phyloP scores from a whole-genome alignment of 92 coral and sea anemone species.

The Palythoa caribaeorum region DNA sequence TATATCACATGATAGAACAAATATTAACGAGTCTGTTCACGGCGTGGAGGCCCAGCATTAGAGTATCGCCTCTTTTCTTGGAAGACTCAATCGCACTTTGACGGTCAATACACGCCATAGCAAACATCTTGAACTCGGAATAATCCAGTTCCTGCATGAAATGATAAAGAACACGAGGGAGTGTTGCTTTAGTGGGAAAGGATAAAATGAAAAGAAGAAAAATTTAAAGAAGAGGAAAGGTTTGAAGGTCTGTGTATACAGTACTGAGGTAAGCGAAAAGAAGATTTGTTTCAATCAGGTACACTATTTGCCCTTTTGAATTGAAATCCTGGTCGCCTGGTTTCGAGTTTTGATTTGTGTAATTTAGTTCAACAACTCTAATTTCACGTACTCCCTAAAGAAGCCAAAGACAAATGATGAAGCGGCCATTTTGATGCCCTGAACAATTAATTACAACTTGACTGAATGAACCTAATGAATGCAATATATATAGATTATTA shows the following conservation, averaged over 20 bases:
- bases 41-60: not conserved
- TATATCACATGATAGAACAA: conserved; percentile 8
- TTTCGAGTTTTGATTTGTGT: too few relatives aligned
- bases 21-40: conserved; percentile 9
- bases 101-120: conserved; percentile 99
- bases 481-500: too few relatives aligned
- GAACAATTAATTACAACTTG: too few relatives aligned
- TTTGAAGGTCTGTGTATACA: not conserved
- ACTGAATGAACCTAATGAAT: too few relatives aligned
- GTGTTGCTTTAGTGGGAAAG: not conserved
- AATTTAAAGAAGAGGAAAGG: not conserved
- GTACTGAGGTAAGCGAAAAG: too few relatives aligned
- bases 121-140: conserved; percentile 98
- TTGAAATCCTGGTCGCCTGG: too few relatives aligned
- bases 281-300: too few relatives aligned
- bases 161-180: not conserved
- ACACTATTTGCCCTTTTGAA: too few relatives aligned
- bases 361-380: too few relatives aligned
- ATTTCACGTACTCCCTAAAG: too few relatives aligned
- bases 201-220: not conserved
- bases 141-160: conserved; percentile 88
- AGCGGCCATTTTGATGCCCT: too few relatives aligned
- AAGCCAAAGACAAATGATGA: too few relatives aligned
- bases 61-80: not conserved
- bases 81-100: conserved; percentile 89